A percentile compares a stretch with the other conserved stretches of the same genome.
phyloP scores from a whole-genome alignment of 2,888 invertebrate genomes.

The Arrhopalites spinosus region DNA sequence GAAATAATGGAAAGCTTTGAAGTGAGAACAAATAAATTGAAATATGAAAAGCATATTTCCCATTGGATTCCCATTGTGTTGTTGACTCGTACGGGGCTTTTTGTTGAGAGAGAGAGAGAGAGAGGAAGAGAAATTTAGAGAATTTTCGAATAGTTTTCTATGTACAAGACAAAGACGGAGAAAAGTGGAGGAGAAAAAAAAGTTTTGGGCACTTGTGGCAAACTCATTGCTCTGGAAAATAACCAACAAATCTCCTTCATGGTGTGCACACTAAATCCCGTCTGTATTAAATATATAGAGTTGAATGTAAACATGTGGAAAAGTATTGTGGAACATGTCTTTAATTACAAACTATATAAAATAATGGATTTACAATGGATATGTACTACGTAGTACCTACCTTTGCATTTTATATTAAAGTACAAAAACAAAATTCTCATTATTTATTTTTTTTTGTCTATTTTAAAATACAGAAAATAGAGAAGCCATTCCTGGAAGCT shows the following conservation, averaged over 20 bases:
- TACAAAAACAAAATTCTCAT: neutral
- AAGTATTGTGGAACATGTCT: neutral
- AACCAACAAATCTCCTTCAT: neutral
- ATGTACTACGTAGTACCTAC: neutral
- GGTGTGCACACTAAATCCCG: neutral
- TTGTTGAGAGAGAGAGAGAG: neutral
- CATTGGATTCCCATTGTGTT: neutral
- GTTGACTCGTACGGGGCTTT: too few species aligned
- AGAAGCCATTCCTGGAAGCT: slow-evolving; percentile 83
- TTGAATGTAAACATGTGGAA: neutral
- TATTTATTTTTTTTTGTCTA: slow-evolving; percentile 15
- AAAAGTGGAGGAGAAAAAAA: too few species aligned
- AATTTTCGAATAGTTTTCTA: neutral
- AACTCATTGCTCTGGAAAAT: slow-evolving; percentile 22
- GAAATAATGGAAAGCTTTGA: too few species aligned
- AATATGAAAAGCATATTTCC: neutral
- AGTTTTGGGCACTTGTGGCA: slow-evolving; percentile 3
- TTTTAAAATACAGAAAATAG: slow-evolving; percentile 82
- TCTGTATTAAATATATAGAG: neutral
- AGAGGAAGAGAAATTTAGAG: neutral
- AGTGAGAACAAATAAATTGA: too few species aligned
- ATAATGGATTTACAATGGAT: too few species aligned
- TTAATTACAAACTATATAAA: neutral
- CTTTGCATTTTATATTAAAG: neutral
- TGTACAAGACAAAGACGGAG: neutral